Percentiles rank a stretch among this genome's conserved stretches.
phyloP scores from a whole-genome alignment of 2,113 vertebrate genomes.

The Scomber scombrus region DNA sequence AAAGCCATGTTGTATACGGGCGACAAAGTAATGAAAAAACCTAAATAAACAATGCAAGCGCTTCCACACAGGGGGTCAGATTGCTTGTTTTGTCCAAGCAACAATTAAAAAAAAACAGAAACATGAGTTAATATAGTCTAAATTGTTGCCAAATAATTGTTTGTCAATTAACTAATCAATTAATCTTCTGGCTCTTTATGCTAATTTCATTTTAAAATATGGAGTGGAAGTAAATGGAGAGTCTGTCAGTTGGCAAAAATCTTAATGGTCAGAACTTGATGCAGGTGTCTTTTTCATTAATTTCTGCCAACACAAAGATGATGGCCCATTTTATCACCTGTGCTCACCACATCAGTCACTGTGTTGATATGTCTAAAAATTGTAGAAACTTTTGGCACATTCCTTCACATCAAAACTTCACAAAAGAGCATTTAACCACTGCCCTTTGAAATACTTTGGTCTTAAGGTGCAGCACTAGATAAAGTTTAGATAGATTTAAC shows the following conservation, averaged over 20 bases:
- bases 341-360: conserved; percentile 16
- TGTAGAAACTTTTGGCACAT: neutral
- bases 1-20: neutral
- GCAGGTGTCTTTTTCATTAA: too few species aligned
- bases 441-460: neutral
- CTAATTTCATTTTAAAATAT: neutral
- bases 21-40: neutral
- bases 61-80: too few species aligned
- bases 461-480: neutral
- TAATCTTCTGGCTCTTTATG: too few species aligned
- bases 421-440: too few species aligned
- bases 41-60: neutral
- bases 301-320: neutral
- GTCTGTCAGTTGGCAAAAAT: neutral
- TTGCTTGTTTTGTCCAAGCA: too few species aligned
- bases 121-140: too few species aligned
- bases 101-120: too few species aligned
- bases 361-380: conserved; percentile 23
- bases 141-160: too few species aligned
- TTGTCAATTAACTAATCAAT: too few species aligned
- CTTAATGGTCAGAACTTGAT: neutral
- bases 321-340: too few species aligned
- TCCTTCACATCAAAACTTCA: neutral
- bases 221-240: neutral
- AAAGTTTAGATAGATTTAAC: neutral